Evolutionary conservation across 2,113 vertebrate species (phyloP), one percentile per base, ranked within the genome.

Genomic region (Ranitomeya variabilis): DNA sequence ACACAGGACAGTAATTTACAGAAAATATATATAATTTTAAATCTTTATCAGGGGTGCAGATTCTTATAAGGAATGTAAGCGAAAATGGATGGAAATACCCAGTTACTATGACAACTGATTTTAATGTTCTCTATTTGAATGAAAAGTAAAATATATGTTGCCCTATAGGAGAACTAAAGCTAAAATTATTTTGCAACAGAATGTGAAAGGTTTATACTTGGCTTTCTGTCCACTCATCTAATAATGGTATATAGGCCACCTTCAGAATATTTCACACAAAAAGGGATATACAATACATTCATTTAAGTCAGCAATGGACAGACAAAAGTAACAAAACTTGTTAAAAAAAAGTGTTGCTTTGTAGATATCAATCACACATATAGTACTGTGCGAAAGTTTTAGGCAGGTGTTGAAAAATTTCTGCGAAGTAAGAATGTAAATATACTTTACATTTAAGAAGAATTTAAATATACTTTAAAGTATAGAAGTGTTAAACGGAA

Each of bases 141-240:
- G 52, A 79, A 79, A 55, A 76, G 51, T 55, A 55, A 79, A 79
- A 79, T 79, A 9, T 78, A 78, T 78, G 51, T 79, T 57, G 12
- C 57, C 10, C 52, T 79, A 79, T 76, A 76, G 45, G 18, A 10
- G 73, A 52, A 76, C 3, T 16, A 76, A 76, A 76, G 45, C 37
- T 76, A 9, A 74, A 37, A 45, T 74, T 8, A 74, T 45, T 74
- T 74, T 74, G 7, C 1, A 45, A 31, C 7, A 74, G 16, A 73
- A 73, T 73, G 14, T 74, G 31, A 74, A 74, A 74, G 69, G 31
- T 74, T 74, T 45, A 10, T 57, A 45, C 71, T n/a, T 37, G 69
- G 26, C 37, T 16, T 73, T 31, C 23, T 73, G 31, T 73, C 15
- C 13, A 73, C 23, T 73, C 69, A 73, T 31, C 16, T 73, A 26